Evolutionary conservation across 2,113 vertebrate genomes (phyloP), one percentile per base, ranked within the genome.

Genomic region (Lagenorhynchus albirostris): DNA sequence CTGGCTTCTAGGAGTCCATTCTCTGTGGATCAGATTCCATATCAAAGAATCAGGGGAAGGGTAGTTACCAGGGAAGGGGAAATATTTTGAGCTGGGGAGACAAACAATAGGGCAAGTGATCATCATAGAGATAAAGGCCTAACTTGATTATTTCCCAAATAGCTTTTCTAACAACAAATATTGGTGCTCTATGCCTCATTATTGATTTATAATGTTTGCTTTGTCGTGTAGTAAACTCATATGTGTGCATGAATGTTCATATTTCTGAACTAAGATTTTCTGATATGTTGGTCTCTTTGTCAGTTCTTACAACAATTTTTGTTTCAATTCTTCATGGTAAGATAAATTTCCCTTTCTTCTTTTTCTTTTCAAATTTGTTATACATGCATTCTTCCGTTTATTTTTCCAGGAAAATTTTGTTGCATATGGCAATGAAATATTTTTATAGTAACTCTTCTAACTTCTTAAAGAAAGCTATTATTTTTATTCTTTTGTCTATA

Each of bases 11-110:
- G 63, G 17, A 77, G 74, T 50, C 31, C 33, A n/a, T 71, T 92
- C 47, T 95, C 91, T 82, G 77, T 85, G 62, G 83, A 85, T 96
- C 47, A 33, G 25, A 89, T 86, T 97, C 70, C 41, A 50, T 36
- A 84, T 53, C 63, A 80, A 85, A 82, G 62, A 81, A 60, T 70
- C 47, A 85, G n/a, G 83, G 33, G 10, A 86, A 94, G 8, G 38
- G 55, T 65, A 71, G 55, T 73, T 67, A 85, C 17, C n/a, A 55
- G 47, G 63, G 38, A 92, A 23, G 53, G 33, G 4, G 38, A 65
- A 89, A 44, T 63, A 89, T 68, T 95, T 84, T 63, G 68, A 95
- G 17, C 38, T 84, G 26, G 20, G 23, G 38, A 93, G 62, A 74
- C 21, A 47, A 71, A 18, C 36, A 85, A 0, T 11, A 83, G 79